Percentiles rank a stretch among this genome's conserved stretches.
These are phyloP conservation scores for Euclidia mi DNA, from an alignment of 2,888 invertebrate genomes.

Conservation along the genomic window DNA sequence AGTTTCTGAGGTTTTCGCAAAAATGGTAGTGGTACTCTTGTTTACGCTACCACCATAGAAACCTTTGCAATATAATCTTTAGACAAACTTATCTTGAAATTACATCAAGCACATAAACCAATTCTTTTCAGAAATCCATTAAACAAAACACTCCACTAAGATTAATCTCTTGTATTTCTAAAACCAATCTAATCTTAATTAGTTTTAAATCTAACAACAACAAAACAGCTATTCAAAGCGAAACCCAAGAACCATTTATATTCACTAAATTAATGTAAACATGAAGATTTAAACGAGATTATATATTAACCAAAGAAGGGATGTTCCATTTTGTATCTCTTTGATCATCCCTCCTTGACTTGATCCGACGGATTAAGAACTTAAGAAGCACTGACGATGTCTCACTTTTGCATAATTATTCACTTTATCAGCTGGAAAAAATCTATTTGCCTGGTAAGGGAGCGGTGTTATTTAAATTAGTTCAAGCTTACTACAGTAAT, in stretches of 20 bases:
- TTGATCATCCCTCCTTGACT: conserved; percentile 77
- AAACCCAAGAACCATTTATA: conserved; percentile 62
- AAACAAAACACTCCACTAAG: not conserved
- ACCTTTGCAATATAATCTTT: too few relatives aligned
- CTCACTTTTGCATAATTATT: conserved; percentile 85
- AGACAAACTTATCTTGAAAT: too few relatives aligned
- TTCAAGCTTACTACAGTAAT: conserved; percentile 10
- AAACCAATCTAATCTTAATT: conserved; percentile 13
- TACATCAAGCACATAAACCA: too few relatives aligned
- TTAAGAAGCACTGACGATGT: conserved; percentile 77
- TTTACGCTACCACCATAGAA: too few relatives aligned
- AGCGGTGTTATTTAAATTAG: conserved; percentile 31
- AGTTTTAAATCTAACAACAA: conserved; percentile 9
- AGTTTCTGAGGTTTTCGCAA: too few relatives aligned
- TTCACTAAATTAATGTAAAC: conserved; percentile 85
- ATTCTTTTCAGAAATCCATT: too few relatives aligned
- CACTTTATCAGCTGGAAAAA: conserved; percentile 79
- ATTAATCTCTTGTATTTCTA: not conserved
- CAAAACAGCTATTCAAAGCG: conserved; percentile 34
- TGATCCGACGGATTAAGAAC: conserved; percentile 81
- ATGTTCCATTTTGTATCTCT: conserved; percentile 74
- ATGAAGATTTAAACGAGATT: conserved; percentile 77
- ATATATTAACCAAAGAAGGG: conserved; percentile 84
- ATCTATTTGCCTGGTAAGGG: conserved; percentile 70
- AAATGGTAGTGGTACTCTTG: too few relatives aligned